Evolutionary conservation across 1,140 invertebrate genomes (phyloP), one percentile per base, ranked within the genome.

Genomic region (Drosophila baimaii): DNA sequence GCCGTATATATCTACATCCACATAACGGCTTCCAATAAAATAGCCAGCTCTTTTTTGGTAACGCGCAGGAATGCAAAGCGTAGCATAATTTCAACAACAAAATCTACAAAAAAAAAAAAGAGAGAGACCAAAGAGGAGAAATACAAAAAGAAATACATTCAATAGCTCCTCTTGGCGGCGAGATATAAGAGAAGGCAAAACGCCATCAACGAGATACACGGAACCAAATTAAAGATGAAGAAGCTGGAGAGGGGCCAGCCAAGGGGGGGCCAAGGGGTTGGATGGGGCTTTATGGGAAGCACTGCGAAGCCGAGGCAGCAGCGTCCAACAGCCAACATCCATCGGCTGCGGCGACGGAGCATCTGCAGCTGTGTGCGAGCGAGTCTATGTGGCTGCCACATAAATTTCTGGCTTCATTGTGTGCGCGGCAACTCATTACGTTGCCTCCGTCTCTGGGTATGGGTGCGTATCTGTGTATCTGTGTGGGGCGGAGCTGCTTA

Each of bases 191-290:
- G 82, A 89, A 89, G 69, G 84, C 81, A 89, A 89, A 89, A 89
- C 84, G 84, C 84, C 84, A 89, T 89, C 84, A 84, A 89, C 80
- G 78, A 89, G 79, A 86, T 86, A 86, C 83, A 86, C 83, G 83
- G 83, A 86, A 89, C 83, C 83, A 86, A 86, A 86, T 86, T 86
- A 88, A 88, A 86, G 83, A 88, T 86, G 84, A 86, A 86, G 84
- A 86, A 86, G 82, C 83, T 66, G 66, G 49, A 56, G 37, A 23
- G 47, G 27, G 17, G 47, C 6, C 4, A 17, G 29, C 23, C 47
- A 27, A 17, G 8, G 43, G 27, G 44, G 57, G 49, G 2, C 17
- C 7, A 6, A 21, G 17, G 25, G 19, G 7, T 12, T 17, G 57
- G 58, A 25, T 56, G 43, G 46, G 59, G 31, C 17, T 43, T 17